These are phyloP conservation scores for Chloroclysta siterata DNA, from an alignment of 2,888 invertebrate species.

Conservation along the genomic window DNA sequence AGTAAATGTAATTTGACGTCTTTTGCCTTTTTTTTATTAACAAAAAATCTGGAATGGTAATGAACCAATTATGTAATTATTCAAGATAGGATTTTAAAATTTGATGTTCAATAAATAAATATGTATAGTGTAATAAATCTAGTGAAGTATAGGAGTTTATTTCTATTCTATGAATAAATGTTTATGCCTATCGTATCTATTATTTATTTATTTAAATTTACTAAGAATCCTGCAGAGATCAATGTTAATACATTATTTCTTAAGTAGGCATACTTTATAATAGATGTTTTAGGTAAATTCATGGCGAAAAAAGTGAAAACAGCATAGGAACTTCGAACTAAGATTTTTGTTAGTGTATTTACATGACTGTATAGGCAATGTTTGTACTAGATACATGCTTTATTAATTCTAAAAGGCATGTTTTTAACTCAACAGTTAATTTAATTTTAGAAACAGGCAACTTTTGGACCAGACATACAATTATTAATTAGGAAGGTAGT, in stretches of 20 bases:
- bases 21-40: slow-evolving; percentile 13
- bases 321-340: slow-evolving; percentile 43
- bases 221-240: slow-evolving; percentile 30
- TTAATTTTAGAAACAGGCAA: neutral
- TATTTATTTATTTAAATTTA: slow-evolving; percentile 3
- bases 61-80: no score
- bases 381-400: neutral
- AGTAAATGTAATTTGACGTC: neutral
- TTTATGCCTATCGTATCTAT: slow-evolving; percentile 9
- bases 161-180: slow-evolving; percentile 5
- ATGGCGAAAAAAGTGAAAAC: slow-evolving; percentile 26
- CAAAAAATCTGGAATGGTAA: slow-evolving; percentile 28
- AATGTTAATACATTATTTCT: slow-evolving; percentile 28
- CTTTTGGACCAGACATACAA: neutral
- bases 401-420: neutral
- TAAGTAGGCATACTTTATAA: slow-evolving; percentile 18
- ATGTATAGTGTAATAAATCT: neutral
- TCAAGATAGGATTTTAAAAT: no score
- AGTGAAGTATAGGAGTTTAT: neutral
- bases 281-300: slow-evolving; percentile 9
- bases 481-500: neutral
- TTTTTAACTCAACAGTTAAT: neutral
- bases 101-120: neutral
- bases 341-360: slow-evolving; percentile 17
- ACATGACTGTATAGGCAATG: slow-evolving; percentile 4